Evolutionary conservation across 2,888 invertebrate species (phyloP).

Genomic region (Elysia crispata): DNA sequence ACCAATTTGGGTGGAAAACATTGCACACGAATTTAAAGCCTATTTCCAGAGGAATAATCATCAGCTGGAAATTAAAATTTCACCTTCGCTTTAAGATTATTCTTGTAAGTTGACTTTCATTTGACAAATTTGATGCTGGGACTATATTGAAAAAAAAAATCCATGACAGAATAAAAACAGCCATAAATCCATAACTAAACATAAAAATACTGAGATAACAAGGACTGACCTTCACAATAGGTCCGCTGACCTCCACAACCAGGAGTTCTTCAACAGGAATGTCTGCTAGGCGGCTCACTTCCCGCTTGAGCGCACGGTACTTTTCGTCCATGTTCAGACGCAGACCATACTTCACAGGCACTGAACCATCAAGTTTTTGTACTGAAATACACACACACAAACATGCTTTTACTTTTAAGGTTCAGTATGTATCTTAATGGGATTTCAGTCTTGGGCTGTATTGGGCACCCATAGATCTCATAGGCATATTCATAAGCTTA

Average conservation of each 20-base stretch:
- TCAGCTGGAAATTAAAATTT: too few relatives aligned
- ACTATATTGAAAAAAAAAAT: too few relatives aligned
- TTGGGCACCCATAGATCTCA: too few relatives aligned
- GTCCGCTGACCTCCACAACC: constrained; percentile 85
- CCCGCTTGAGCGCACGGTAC: constrained; percentile 86
- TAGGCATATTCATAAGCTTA: too few relatives aligned
- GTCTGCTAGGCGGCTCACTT: constrained; percentile 79
- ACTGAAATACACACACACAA: constrained; percentile 68
- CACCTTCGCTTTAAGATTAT: too few relatives aligned
- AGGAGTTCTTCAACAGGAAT: constrained; percentile 81
- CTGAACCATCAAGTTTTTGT: constrained; percentile 83
- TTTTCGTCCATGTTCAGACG: constrained; percentile 90
- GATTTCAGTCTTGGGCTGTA: too few relatives aligned
- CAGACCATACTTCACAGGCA: constrained; percentile 90
- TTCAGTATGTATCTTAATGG: background rate
- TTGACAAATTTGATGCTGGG: too few relatives aligned
- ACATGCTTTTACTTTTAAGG: too few relatives aligned
- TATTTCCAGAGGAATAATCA: too few relatives aligned
- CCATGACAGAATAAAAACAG: background rate
- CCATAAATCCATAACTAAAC: background rate
- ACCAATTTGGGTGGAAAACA: too few relatives aligned
- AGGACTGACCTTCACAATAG: constrained; percentile 81
- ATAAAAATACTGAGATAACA: background rate
- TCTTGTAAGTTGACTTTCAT: too few relatives aligned
- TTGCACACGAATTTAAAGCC: too few relatives aligned